A percentile compares a stretch with the other conserved stretches of the same genome.
phyloP scores from a whole-genome alignment of 2,113 vertebrate genomes.

The Seriola aureovittata region DNA sequence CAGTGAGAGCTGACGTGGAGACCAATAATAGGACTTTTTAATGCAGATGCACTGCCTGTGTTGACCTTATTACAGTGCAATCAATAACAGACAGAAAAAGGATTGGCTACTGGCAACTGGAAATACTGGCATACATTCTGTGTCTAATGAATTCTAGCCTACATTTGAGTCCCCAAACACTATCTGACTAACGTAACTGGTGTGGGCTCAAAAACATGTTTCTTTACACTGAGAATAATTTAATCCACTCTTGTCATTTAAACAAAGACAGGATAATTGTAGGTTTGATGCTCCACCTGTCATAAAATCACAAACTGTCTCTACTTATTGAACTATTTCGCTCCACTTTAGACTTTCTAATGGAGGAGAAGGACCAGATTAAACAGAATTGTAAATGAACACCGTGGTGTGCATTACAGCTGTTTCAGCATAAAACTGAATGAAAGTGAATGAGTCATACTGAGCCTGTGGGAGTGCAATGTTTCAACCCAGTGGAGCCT shows the following conservation, averaged over 20 bases:
- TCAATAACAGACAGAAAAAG: neutral
- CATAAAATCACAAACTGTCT: neutral
- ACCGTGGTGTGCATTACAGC: neutral
- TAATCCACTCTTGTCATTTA: neutral
- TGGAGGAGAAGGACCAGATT: neutral
- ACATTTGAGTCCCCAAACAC: neutral
- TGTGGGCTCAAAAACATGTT: neutral
- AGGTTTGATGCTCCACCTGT: neutral
- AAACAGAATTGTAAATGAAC: neutral
- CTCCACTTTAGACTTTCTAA: neutral
- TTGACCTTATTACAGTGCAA: neutral
- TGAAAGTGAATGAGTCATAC: conserved; percentile 7
- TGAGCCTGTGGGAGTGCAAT: neutral
- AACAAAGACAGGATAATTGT: neutral
- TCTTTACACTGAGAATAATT: neutral
- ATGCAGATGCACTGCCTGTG: neutral
- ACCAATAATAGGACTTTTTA: neutral
- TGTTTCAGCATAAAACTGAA: neutral
- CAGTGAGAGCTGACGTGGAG: neutral
- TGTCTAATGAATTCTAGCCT: too few relatives aligned
- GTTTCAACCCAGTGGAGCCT: neutral
- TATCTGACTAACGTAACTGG: neutral
- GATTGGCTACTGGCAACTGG: neutral
- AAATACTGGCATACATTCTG: neutral
- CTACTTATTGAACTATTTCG: neutral